phyloP scores from a whole-genome alignment of 2,888 invertebrate genomes.

The Bugulina stolonifera region DNA sequence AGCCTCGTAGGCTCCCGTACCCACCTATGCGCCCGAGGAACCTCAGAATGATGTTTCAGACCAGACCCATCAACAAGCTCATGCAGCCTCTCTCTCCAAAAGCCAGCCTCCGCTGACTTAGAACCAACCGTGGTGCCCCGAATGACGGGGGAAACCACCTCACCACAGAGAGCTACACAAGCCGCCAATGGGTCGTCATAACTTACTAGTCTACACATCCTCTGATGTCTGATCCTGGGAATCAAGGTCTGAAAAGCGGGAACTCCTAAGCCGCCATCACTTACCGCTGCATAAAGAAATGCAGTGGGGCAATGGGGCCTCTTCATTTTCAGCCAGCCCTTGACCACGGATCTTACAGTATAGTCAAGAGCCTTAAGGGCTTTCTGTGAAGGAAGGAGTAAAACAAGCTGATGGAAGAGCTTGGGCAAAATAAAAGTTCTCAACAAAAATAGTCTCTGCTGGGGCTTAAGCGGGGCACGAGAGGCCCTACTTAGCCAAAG shows the following conservation, averaged over 20 bases:
- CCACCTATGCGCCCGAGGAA: no score
- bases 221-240: neutral
- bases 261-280: neutral
- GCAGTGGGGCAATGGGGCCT: neutral
- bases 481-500: neutral
- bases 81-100: no score
- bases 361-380: neutral
- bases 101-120: no score
- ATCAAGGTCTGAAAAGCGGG: neutral
- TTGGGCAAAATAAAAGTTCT: neutral
- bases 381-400: neutral
- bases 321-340: constrained; percentile 2
- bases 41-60: no score
- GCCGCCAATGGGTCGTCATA: no score
- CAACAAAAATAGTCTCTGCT: neutral
- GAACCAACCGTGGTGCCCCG: no score
- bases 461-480: constrained; percentile 4
- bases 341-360: neutral
- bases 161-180: no score
- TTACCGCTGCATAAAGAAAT: neutral
- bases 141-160: no score
- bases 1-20: no score
- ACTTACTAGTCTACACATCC: neutral
- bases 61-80: no score
- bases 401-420: neutral